These are phyloP conservation scores for Cetoscarus ocellatus DNA, from an alignment of 2,797 vertebrate species.

Conservation along the genomic window DNA sequence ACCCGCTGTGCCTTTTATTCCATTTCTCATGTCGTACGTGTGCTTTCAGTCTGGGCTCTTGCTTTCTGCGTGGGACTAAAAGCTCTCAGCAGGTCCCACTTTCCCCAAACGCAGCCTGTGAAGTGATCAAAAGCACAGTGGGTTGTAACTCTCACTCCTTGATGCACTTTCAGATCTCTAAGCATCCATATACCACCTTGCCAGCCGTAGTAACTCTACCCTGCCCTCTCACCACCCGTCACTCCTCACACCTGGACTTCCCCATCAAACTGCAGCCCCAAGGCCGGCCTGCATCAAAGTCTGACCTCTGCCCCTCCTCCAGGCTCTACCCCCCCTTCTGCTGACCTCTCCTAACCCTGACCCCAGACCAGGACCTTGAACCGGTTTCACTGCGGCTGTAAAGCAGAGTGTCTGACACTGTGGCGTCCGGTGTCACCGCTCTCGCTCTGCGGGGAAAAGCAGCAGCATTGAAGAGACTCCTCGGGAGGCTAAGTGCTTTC, in stretches of 20 bases:
- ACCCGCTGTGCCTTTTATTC: slow-evolving; percentile 2
- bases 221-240: slow-evolving; percentile 22
- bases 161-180: slow-evolving; percentile 35
- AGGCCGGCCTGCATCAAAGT: slow-evolving; percentile 61
- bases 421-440: slow-evolving; percentile 26
- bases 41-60: slow-evolving; percentile 17
- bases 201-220: slow-evolving; percentile 29
- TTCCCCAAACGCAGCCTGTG: slow-evolving; percentile 28
- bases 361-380: slow-evolving; percentile 30
- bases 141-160: slow-evolving; percentile 41
- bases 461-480: slow-evolving; percentile 24
- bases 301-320: slow-evolving; percentile 41
- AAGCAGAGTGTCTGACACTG: slow-evolving; percentile 31
- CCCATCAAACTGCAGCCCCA: slow-evolving; percentile 40
- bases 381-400: slow-evolving; percentile 26
- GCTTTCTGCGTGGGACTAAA: slow-evolving; percentile 43
- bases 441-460: slow-evolving; percentile 18
- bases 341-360: slow-evolving; percentile 29
- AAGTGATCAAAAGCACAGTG: slow-evolving; percentile 66
- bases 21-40: slow-evolving; percentile 17
- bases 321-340: background rate
- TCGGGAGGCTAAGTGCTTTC: slow-evolving; percentile 62
- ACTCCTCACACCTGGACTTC: slow-evolving; percentile 60
- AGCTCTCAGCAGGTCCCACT: slow-evolving; percentile 49
- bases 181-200: slow-evolving; percentile 21